Evolutionary conservation across 1,140 invertebrate genomes (phyloP), one percentile per base, ranked within the genome.

Genomic region (Sesamia nonagrioides): DNA sequence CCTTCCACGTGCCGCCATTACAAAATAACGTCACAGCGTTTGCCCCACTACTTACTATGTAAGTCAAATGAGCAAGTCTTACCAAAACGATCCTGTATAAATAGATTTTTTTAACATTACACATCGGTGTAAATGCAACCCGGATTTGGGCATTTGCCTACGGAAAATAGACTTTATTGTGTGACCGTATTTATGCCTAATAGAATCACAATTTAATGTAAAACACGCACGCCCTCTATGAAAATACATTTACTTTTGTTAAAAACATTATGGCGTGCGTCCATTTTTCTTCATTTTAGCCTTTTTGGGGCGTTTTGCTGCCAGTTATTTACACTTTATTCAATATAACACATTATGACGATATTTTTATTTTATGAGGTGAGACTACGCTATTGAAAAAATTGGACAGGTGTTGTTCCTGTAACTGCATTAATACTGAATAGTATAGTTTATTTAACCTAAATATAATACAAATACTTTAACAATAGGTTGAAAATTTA

Each of bases 131-230:
- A 17, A 40, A 54, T 27, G 11, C 11, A 21, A 6, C 6, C 45
- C 61, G 61, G 61, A 77, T 68, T 77, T 68, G 45, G 61, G 61
- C 61, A 77, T 77, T 77, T 68, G 61, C 74, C 48, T 68, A 77
- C 60, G 48, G 74, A 68, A 77, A 77, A 54, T 77, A 66, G 60
- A 68, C 61, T 77, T 77, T 77, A 68, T 77, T 77, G 68, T 77
- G 74, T 77, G 74, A 77, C 74, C 74, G 60, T 77, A 77, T 77
- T 77, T 77, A 68, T 66, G 74, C 48, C 50, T 77, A 77, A 77
- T 68, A 77, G 60, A 68, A 66, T 77, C 50, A 68, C 74, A 68
- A 77, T 77, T 77, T 66, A 77, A 77, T 54, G 37, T 68, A 54
- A 42, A 77, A 77, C 45, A 68, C 50, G 60, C 45, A 75, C 58